phyloP scores from a whole-genome alignment of 2,888 invertebrate genomes.

The Hypsopygia costalis region DNA sequence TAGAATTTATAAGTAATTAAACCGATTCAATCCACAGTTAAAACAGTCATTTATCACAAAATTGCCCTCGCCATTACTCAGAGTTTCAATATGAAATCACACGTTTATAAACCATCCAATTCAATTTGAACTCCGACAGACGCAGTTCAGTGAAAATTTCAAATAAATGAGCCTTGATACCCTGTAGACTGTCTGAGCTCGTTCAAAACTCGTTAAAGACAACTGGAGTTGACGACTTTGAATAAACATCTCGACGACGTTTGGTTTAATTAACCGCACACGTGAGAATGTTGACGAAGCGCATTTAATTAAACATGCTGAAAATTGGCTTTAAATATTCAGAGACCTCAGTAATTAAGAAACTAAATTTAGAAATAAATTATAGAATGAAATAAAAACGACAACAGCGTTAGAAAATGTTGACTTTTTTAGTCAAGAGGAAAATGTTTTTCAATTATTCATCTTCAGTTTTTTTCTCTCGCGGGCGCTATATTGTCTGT shows the following conservation, averaged over 20 bases:
- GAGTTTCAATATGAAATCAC: not conserved
- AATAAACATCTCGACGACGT: not conserved
- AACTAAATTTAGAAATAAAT: too few relatives aligned
- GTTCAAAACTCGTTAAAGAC: constrained; percentile 33
- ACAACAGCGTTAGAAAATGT: too few relatives aligned
- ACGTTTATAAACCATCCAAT: not conserved
- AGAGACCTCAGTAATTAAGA: too few relatives aligned
- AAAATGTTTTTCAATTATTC: too few relatives aligned
- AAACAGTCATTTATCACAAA: too few relatives aligned
- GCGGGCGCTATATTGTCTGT: too few relatives aligned
- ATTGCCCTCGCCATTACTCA: too few relatives aligned
- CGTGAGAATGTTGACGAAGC: constrained; percentile 6
- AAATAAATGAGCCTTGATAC: constrained; percentile 14
- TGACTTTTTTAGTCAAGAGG: too few relatives aligned
- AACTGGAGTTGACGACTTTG: constrained; percentile 18
- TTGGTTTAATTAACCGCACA: constrained; percentile 22
- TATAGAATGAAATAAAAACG: too few relatives aligned
- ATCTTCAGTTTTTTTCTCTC: too few relatives aligned
- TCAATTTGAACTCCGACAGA: not conserved
- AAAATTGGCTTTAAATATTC: not conserved
- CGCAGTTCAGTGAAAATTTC: constrained; percentile 10
- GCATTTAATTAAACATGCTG: not conserved
- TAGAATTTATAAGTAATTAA: too few relatives aligned
- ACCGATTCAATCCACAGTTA: too few relatives aligned
- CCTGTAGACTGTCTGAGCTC: constrained; percentile 15